Evolutionary conservation across 2,888 invertebrate species (phyloP).

Genomic region (Opisthograptis luteolata): DNA sequence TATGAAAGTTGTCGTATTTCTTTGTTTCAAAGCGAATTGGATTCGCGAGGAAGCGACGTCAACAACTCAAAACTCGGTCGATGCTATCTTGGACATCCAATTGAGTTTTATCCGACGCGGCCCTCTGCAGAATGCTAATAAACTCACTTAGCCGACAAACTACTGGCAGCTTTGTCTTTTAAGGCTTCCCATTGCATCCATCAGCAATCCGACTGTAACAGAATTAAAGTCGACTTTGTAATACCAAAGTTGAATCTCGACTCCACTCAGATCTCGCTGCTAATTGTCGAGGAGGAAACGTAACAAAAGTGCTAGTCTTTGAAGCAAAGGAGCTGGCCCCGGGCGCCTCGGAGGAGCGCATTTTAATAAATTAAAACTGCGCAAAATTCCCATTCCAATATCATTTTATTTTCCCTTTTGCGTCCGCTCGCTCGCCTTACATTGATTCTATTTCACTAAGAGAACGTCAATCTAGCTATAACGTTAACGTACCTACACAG

Average conservation of each 20-base stretch:
- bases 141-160: constrained; percentile 69
- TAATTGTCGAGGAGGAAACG: constrained; percentile 80
- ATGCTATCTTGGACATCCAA: constrained; percentile 64
- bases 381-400: constrained; percentile 79
- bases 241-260: constrained; percentile 67
- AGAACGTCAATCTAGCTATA: constrained; percentile 59
- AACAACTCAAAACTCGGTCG: constrained; percentile 52
- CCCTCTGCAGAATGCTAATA: constrained; percentile 63
- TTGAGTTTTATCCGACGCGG: constrained; percentile 60
- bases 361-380: constrained; percentile 84
- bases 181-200: constrained; percentile 65
- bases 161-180: constrained; percentile 66
- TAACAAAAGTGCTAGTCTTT: constrained; percentile 80
- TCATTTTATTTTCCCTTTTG: constrained; percentile 71
- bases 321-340: constrained; percentile 71
- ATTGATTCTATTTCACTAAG: constrained; percentile 64
- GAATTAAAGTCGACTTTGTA: constrained; percentile 71
- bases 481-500: constrained; percentile 32
- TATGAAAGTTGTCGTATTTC: constrained; percentile 37
- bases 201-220: constrained; percentile 70
- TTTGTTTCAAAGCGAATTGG: constrained; percentile 42
- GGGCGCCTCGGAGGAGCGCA: constrained; percentile 67
- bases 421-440: constrained; percentile 57
- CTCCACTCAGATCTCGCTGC: constrained; percentile 66
- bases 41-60: constrained; percentile 42